These are phyloP conservation scores for Hoplostethus atlanticus DNA, from an alignment of 2,797 vertebrate genomes.

Conservation along the genomic window DNA sequence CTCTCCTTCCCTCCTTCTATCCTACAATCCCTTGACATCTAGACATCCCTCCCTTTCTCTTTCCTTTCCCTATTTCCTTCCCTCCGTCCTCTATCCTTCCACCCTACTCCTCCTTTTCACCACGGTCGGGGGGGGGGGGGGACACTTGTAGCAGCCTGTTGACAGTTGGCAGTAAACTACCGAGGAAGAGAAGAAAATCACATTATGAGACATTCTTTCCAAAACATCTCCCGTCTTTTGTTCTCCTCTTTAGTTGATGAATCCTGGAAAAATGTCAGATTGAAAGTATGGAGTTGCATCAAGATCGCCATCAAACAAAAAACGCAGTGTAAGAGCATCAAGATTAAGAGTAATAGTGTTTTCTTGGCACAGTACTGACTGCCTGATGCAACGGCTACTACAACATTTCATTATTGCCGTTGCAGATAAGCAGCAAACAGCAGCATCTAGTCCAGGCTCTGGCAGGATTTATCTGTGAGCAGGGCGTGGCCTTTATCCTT, in stretches of 20 bases:
- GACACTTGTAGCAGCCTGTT: constrained; percentile 10
- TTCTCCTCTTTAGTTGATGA: constrained; percentile 4
- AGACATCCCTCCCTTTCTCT: constrained; percentile 22
- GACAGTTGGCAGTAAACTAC: constrained; percentile 32
- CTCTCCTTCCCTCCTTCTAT: constrained; percentile 51
- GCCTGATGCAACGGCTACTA: not conserved
- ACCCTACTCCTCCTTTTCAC: not conserved
- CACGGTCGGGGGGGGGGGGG: not conserved
- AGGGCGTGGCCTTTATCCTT: constrained; percentile 47
- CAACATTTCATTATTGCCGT: constrained; percentile 35
- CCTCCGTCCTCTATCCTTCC: not conserved
- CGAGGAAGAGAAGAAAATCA: constrained; percentile 8
- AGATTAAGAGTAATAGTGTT: not conserved
- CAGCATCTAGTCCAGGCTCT: not conserved
- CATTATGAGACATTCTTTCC: constrained; percentile 10
- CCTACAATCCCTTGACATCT: constrained; percentile 34
- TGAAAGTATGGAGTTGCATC: constrained; percentile 3
- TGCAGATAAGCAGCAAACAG: constrained; percentile 37
- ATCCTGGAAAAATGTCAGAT: not conserved
- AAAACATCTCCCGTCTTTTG: not conserved
- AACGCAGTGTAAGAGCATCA: not conserved
- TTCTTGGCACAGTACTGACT: not conserved
- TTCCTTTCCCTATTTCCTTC: constrained; percentile 28
- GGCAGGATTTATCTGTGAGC: constrained; percentile 7
- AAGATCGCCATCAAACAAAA: not conserved